These are phyloP conservation scores for Chromis chromis DNA, from an alignment of 2,797 vertebrate genomes.

Conservation along the genomic window DNA sequence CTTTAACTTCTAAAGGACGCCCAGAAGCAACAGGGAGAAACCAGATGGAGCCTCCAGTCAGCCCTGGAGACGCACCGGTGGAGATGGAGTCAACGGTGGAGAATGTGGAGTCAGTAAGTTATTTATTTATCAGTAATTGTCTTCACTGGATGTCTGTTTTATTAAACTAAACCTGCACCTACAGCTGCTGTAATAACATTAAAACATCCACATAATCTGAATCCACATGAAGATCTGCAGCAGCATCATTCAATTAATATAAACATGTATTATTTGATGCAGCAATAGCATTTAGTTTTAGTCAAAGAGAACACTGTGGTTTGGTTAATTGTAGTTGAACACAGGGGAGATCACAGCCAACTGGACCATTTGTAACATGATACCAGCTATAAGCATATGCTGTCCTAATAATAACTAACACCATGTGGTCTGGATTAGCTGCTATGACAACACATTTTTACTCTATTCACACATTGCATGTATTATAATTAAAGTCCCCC, in stretches of 20 bases:
- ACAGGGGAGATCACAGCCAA: conserved; percentile 24
- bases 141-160: background rate
- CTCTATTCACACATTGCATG: conserved; percentile 35
- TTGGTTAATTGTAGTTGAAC: conserved; percentile 18
- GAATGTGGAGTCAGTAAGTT: conserved; percentile 84
- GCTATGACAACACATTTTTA: conserved; percentile 69
- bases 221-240: background rate
- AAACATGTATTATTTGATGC: background rate
- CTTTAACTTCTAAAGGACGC: conserved; percentile 25
- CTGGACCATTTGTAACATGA: conserved; percentile 78
- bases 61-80: conserved; percentile 53
- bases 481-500: no score
- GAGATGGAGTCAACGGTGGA: conserved; percentile 80
- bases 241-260: background rate
- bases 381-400: conserved; percentile 74
- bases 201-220: background rate
- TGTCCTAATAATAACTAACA: conserved; percentile 85
- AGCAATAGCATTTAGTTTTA: background rate
- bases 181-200: background rate
- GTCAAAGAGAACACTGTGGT: background rate
- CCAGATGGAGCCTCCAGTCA: conserved; percentile 68
- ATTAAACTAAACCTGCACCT: background rate
- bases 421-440: conserved; percentile 79
- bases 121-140: background rate
- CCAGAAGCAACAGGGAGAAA: conserved; percentile 6